Evolutionary conservation across 2,888 invertebrate species (phyloP), one percentile per base, ranked within the genome.

Genomic region (Cheilosia vernalis): DNA sequence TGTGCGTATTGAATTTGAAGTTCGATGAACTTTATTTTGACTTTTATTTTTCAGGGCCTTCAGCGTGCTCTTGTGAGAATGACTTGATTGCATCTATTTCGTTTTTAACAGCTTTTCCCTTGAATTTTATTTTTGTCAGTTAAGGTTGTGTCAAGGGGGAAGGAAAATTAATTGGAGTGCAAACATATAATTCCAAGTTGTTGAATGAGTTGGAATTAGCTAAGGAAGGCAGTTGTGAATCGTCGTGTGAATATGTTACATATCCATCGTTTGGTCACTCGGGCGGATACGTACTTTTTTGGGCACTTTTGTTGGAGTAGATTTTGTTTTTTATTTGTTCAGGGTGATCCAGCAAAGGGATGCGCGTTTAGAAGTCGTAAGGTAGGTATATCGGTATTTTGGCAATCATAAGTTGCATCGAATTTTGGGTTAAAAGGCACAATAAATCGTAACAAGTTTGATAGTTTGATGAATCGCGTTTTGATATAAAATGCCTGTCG

Each of bases 21-120:
- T 80, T 74, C 51, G 40, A 19, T 66, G 66, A 80, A 80, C 79
- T 60, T 66, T 64, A 24, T 53, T 72, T 73, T 61, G 10, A 66
- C 15, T 55, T 63, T 73, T 44, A 33, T 55, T 51, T 53, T 67
- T 66, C 51, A 33, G 27, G 47, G 61, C 47, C 60, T 40, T 17
- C 33, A 13, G 1, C 13, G 21, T 24, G 24, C 53, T 17, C 30
- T 30, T 53, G 6, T 10, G 19, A 66, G 17, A 60, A 42, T 37
- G 42, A 47, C 30, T 53, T 44, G 13, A 60, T 51, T 17, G 15
- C 74, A 66, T 24, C 15, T 21, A n/a, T 27, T 53, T 17, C 0
- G 30, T 9, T 55, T 19, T 5, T 42, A 51, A 40, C 17, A 66
- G 40, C 17, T 9, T 40, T 74, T 66, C 30, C 44, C 55, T 69